Evolutionary conservation across 1,140 invertebrate genomes (phyloP), one percentile per base, ranked within the genome.

Genomic region (Panagrolaimus sp.): DNA sequence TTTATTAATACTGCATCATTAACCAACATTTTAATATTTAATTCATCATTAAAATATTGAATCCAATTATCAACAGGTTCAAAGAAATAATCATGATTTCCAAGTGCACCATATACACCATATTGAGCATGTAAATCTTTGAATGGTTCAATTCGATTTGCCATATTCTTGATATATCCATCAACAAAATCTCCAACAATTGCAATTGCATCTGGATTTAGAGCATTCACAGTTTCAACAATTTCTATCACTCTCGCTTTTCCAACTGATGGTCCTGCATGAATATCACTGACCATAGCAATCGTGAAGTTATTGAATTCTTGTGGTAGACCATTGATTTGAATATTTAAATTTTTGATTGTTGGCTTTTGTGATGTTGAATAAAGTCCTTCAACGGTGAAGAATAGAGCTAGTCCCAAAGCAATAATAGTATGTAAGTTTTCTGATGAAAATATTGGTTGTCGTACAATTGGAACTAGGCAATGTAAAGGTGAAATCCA

Each of bases 121-220:
- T 67, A 77, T 16, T 71, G 61, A 7, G 74, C 70, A 14, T 69
- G 67, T 9, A 76, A 67, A 23, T 65, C 48, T 13, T 42, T 43
- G 13, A 76, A 63, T 13, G 75, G 73, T 70, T 42, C 9, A n/a
- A 69, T 76, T 31, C 48, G 16, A 13, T 67, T 23, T 38, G 25
- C 46, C 11, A 76, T 16, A 48, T 72, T 61, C 9, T 74, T 25
- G 9, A 74, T 13, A 42, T 66, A 77, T 9, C 75, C 72, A 66
- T 76, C 74, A 1, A 76, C 69, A n/a, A 76, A 53, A 47, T 76
- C 74, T 20, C 74, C 74, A 57, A 44, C 38, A n/a, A 76, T 76
- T 0, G 72, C 63, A 25, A 76, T 69, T 1, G 61, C 48, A 68
- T 78, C 68, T 14, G 66, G 75, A 25, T 76, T 57, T 14, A 78